A percentile compares a stretch with the other conserved stretches of the same genome.
These are phyloP conservation scores for Polypedilum pembai DNA, from an alignment of 1,140 invertebrate genomes.

Conservation along the genomic window DNA sequence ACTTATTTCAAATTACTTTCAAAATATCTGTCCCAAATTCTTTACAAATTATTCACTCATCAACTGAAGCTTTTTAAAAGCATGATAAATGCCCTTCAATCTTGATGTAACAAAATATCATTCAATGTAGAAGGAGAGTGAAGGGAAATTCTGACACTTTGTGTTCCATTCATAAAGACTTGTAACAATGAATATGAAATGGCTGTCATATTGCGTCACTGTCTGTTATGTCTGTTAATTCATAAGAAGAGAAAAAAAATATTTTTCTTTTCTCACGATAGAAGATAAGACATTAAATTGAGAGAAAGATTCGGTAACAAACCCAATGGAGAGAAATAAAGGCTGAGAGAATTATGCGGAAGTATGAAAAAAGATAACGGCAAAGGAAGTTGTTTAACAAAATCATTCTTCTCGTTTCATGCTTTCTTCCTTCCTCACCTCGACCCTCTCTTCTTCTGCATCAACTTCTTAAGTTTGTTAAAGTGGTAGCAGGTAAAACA, in stretches of 20 bases:
- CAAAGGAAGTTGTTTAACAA: conserved; percentile 12
- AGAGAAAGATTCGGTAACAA: neutral
- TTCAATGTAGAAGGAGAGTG: too few species aligned
- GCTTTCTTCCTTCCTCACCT: neutral
- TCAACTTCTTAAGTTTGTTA: neutral
- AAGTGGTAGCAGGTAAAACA: neutral
- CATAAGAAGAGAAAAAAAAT: neutral
- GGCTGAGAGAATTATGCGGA: neutral
- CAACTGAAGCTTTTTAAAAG: too few species aligned
- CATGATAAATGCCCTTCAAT: too few species aligned
- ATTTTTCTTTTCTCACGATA: neutral
- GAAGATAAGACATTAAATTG: neutral
- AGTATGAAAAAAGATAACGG: neutral
- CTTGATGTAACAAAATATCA: too few species aligned
- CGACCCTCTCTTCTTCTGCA: neutral
- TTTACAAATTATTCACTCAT: too few species aligned
- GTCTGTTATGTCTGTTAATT: neutral
- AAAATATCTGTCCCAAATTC: too few species aligned
- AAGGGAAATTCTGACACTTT: too few species aligned
- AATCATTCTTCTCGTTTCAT: too few species aligned
- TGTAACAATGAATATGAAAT: neutral
- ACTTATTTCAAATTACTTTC: too few species aligned
- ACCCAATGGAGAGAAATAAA: neutral
- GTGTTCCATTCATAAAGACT: neutral
- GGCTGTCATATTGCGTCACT: conserved; percentile 10